phyloP scores from a whole-genome alignment of 92 coral and sea anemone genomes.

The Anthopleura xanthogrammica region DNA sequence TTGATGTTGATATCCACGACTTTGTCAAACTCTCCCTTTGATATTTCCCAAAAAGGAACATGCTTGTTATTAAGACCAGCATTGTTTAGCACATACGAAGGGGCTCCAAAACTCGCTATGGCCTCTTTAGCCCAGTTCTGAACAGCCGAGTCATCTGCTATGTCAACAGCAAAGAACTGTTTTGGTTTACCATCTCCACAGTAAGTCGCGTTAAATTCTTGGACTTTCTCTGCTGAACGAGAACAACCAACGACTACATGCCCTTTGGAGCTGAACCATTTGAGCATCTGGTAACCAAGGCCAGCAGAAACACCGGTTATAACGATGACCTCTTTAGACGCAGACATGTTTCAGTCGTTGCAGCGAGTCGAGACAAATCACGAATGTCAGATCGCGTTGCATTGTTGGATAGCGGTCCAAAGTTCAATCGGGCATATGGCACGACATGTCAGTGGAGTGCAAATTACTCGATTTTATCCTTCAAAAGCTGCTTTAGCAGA shows the following conservation, averaged over 20 bases:
- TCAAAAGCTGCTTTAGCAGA: too few species aligned
- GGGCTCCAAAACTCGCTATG: conserved; percentile 55
- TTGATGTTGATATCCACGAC: conserved; percentile 74
- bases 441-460: too few species aligned
- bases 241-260: conserved; percentile 69
- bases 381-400: too few species aligned
- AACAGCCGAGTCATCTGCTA: conserved; percentile 48
- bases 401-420: too few species aligned
- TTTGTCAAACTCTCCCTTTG: conserved; percentile 59
- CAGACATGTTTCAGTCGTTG: not conserved
- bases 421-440: too few species aligned
- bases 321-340: conserved; percentile 36
- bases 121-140: conserved; percentile 57
- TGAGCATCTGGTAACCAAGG: conserved; percentile 68
- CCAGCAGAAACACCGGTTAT: conserved; percentile 72
- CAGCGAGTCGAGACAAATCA: too few species aligned
- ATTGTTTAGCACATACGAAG: conserved; percentile 61
- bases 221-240: conserved; percentile 52
- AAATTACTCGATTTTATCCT: too few species aligned
- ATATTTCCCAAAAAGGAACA: conserved; percentile 55
- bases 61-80: conserved; percentile 51
- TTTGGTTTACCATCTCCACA: conserved; percentile 42
- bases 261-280: conserved; percentile 62
- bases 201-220: conserved; percentile 48
- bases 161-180: conserved; percentile 64